Percentiles rank a stretch among this genome's conserved stretches.
Conservation (phyloP, 2,797 vertebrate genomes). For the Urocyon cinereoargenteus region DNA sequence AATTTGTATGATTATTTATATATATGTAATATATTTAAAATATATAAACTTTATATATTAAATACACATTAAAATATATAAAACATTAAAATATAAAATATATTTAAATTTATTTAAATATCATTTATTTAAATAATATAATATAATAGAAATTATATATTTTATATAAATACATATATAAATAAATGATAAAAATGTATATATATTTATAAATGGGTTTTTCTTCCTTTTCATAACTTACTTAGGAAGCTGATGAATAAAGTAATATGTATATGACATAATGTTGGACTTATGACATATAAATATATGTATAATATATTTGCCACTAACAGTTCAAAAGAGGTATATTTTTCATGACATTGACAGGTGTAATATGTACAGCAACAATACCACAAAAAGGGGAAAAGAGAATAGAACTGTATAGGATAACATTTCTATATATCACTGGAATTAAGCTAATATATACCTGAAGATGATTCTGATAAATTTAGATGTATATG, state of each 20-base stretch:
- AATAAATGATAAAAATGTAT: too few relatives aligned
- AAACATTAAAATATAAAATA: too few relatives aligned
- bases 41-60: too few relatives aligned
- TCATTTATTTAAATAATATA: too few relatives aligned
- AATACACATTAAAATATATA: too few relatives aligned
- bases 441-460: background rate
- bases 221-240: background rate
- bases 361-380: background rate
- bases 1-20: background rate
- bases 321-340: background rate
- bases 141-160: too few relatives aligned
- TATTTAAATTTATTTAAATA: too few relatives aligned
- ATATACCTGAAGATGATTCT: background rate
- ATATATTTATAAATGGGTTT: background rate
- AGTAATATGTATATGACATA: background rate
- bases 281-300: background rate
- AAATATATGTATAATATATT: background rate
- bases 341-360: background rate
- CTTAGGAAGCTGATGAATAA: slow-evolving; percentile 10
- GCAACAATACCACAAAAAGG: background rate
- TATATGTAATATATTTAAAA: too few relatives aligned
- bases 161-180: too few relatives aligned
- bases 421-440: background rate
- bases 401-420: background rate
- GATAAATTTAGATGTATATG: background rate